Conservation (phyloP, 1,140 invertebrate genomes). For the Drosophila kurseongensis region DNA sequence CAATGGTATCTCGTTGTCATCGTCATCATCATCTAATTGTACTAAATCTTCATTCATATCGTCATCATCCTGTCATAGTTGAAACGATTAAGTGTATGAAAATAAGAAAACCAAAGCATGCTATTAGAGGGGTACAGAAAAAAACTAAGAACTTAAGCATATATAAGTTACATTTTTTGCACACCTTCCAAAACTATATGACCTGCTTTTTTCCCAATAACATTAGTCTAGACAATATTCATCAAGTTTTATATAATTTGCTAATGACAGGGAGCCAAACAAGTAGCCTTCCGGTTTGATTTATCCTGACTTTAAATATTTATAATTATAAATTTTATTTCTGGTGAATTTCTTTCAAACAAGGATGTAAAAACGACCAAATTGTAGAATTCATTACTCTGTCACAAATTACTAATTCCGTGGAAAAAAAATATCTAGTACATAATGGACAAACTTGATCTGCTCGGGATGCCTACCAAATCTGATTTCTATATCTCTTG, state of each 20-base stretch:
- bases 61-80: constrained; percentile 74
- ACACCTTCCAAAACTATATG: not conserved
- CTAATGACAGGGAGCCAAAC: not conserved
- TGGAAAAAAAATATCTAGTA: too few species aligned
- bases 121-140: too few species aligned
- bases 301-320: not conserved
- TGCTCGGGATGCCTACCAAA: too few species aligned
- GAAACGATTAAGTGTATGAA: constrained; percentile 43
- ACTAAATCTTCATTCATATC: constrained; percentile 84
- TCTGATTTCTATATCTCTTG: too few species aligned
- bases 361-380: too few species aligned
- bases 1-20: constrained; percentile 68
- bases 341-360: not conserved
- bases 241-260: not conserved
- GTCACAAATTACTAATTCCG: too few species aligned
- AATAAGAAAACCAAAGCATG: constrained; percentile 15
- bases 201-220: not conserved
- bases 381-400: too few species aligned
- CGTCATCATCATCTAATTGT: constrained; percentile 84
- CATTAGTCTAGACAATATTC: not conserved
- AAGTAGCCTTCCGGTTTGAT: not conserved
- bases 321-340: not conserved
- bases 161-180: not conserved
- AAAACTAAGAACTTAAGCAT: constrained; percentile 35
- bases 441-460: too few species aligned